Evolutionary conservation across 1,140 invertebrate genomes (phyloP).

Genomic region (Penaeus japonicus): DNA sequence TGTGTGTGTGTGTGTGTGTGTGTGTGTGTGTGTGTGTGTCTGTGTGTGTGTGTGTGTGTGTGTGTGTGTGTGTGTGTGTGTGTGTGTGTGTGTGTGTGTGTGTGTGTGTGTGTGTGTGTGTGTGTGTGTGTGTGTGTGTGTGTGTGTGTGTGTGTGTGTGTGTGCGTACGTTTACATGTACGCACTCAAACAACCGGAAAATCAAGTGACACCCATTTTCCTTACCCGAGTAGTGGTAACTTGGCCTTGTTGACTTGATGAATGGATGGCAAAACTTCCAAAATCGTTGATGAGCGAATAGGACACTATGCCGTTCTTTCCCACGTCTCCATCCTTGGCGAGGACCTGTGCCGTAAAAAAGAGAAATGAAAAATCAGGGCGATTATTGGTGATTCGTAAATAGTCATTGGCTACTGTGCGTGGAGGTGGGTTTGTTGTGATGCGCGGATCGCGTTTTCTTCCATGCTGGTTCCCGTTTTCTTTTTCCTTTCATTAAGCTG

Average conservation of each 20-base stretch:
- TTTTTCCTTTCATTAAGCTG: not conserved
- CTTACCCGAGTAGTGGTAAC: constrained; percentile 46
- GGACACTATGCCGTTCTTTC: not conserved
- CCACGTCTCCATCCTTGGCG: constrained; percentile 32
- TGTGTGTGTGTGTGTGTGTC: too few species aligned
- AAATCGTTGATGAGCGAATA: constrained; percentile 34
- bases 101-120: too few species aligned
- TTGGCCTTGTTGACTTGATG: constrained; percentile 42
- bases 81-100: too few species aligned
- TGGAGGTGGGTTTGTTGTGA: not conserved
- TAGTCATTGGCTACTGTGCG: not conserved
- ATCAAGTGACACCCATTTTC: not conserved
- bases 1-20: too few species aligned
- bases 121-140: too few species aligned
- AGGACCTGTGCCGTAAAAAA: constrained; percentile 10
- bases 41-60: too few species aligned
- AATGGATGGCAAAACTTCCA: constrained; percentile 32
- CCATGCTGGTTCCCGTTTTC: not conserved
- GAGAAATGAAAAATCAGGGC: not conserved
- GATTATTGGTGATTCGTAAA: not conserved
- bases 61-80: too few species aligned
- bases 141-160: too few species aligned
- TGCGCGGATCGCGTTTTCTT: not conserved
- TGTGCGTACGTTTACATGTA: too few species aligned
- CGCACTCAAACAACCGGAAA: too few species aligned